phyloP scores from a whole-genome alignment of 2,888 invertebrate genomes.

The Oxyscelio sp. region DNA sequence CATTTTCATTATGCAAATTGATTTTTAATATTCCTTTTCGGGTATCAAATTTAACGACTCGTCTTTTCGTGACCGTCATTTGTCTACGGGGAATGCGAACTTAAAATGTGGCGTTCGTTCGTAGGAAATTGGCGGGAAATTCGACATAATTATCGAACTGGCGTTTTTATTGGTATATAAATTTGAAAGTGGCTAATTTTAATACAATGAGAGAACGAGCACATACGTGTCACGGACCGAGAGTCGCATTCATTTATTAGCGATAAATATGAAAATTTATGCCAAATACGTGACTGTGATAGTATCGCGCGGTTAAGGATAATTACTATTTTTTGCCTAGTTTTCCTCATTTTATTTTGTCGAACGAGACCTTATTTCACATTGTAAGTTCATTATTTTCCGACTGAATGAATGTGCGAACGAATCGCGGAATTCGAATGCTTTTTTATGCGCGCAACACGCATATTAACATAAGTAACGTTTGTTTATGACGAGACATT shows the following conservation, averaged over 20 bases:
- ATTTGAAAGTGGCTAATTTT: conserved; percentile 73
- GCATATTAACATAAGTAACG: conserved; percentile 48
- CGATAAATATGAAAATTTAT: conserved; percentile 75
- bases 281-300: conserved; percentile 73
- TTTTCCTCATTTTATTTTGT: conserved; percentile 30
- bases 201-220: conserved; percentile 69
- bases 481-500: conserved; percentile 55
- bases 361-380: conserved; percentile 58
- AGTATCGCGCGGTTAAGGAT: conserved; percentile 61
- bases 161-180: conserved; percentile 69
- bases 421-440: conserved; percentile 33
- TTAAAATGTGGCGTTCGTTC: no score
- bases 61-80: no score
- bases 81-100: no score
- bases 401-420: conserved; percentile 11
- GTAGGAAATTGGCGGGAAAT: no score
- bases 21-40: no score
- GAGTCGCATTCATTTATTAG: conserved; percentile 70
- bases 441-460: conserved; percentile 39
- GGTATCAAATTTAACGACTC: no score
- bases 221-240: conserved; percentile 68
- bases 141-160: no score
- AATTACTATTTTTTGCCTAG: conserved; percentile 56
- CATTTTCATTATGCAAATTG: no score
- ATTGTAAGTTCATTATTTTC: conserved; percentile 53